These are phyloP conservation scores for Limulus polyphemus DNA, from an alignment of 2,888 invertebrate species.

Conservation along the genomic window DNA sequence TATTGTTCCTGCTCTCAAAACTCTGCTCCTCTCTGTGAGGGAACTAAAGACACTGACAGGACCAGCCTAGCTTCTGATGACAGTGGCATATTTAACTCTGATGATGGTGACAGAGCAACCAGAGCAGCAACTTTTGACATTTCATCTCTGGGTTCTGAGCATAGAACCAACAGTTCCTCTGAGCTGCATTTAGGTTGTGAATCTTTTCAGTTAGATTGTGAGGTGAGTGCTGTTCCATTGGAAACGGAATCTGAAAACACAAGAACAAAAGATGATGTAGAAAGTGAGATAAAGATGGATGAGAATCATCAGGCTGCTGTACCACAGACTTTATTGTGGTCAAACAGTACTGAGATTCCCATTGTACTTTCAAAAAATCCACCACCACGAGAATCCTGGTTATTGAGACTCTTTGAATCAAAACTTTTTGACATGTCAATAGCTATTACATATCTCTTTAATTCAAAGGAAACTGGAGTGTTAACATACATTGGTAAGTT, in stretches of 20 bases:
- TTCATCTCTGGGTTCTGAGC: neutral
- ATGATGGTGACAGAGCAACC: slow-evolving; percentile 13
- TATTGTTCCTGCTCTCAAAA: slow-evolving; percentile 5
- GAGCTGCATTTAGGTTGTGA: neutral
- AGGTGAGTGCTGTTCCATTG: too few species aligned
- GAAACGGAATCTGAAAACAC: neutral
- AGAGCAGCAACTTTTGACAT: slow-evolving; percentile 1
- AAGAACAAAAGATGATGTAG: neutral
- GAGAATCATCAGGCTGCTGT: neutral
- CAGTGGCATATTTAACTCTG: slow-evolving; percentile 50
- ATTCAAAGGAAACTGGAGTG: slow-evolving; percentile 95
- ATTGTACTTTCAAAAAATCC: slow-evolving; percentile 7
- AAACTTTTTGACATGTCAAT: slow-evolving; percentile 96
- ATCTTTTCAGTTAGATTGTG: too few species aligned
- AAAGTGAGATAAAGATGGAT: neutral
- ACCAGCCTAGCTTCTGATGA: slow-evolving; percentile 62
- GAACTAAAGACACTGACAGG: slow-evolving; percentile 36
- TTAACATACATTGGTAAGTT: slow-evolving; percentile 78
- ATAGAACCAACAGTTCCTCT: neutral
- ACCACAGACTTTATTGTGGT: too few species aligned
- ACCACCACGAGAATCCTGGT: slow-evolving; percentile 38
- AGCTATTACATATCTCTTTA: slow-evolving; percentile 94
- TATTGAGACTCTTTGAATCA: slow-evolving; percentile 87
- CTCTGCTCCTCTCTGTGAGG: slow-evolving; percentile 5
- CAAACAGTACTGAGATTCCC: neutral